Evolutionary conservation across 2,113 vertebrate species (phyloP), one percentile per base, ranked within the genome.

Genomic region (Plotosus lineatus): DNA sequence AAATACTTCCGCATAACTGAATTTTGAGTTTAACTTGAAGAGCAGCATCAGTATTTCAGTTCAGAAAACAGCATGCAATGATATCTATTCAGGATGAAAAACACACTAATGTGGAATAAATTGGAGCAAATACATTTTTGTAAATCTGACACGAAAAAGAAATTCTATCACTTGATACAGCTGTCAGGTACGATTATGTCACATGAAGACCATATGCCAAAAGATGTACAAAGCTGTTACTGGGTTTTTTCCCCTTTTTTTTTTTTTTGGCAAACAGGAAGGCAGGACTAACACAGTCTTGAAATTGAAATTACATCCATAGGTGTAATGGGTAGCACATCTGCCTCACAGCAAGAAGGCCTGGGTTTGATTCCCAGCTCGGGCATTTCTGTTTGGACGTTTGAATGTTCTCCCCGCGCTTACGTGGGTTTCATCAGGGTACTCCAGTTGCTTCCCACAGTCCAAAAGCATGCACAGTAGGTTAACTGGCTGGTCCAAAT

Each of bases 281-380:
- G 3, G 7, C 23, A 46, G 12, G 38, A 77, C 60, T 46, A 26
- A 23, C 46, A 36, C 44, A 65, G 44, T n/a, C 46, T 51, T 71
- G 78, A 58, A 71, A 79, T 71, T 38, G 46, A 72, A 79, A 79
- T 79, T 53, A 58, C 51, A 72, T 28, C 19, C 26, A n/a, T n/a
- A n/a, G n/a, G n/a, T n/a, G n/a, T n/a, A n/a, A n/a, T n/a, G n/a
- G n/a, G n/a, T n/a, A n/a, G n/a, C n/a, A n/a, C n/a, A n/a, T n/a
- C n/a, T n/a, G n/a, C n/a, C n/a, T n/a, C n/a, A n/a, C n/a, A n/a
- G n/a, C n/a, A n/a, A n/a, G n/a, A n/a, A n/a, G n/a, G n/a, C n/a
- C n/a, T n/a, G n/a, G n/a, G n/a, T n/a, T n/a, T n/a, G n/a, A n/a
- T n/a, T n/a, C n/a, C n/a, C n/a, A n/a, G n/a, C n/a, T n/a, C n/a